Conservation (phyloP, 2,888 invertebrate genomes). For the Pyrocoelia pectoralis region DNA sequence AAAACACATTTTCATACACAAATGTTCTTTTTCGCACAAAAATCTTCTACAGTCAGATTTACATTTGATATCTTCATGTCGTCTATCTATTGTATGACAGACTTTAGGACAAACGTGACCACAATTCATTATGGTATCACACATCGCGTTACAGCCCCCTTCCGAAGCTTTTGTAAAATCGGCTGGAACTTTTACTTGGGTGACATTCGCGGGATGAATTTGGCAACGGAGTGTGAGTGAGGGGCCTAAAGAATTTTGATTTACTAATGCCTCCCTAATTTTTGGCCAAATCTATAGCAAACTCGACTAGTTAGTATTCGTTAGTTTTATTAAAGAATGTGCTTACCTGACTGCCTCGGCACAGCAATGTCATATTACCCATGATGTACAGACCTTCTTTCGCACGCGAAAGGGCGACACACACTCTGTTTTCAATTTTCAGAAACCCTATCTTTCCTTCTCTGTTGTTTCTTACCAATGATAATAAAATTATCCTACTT, state of each 20-base stretch:
- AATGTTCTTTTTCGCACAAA: conserved; percentile 63
- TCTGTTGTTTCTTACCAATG: conserved; percentile 78
- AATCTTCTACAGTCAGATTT: conserved; percentile 60
- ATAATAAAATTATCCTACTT: conserved; percentile 79
- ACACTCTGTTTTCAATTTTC: conserved; percentile 73
- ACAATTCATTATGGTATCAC: conserved; percentile 60
- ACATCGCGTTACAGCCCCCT: conserved; percentile 57
- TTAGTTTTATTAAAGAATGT: too few relatives aligned
- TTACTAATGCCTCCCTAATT: conserved; percentile 61
- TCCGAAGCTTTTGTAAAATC: conserved; percentile 65
- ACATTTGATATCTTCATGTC: conserved; percentile 64
- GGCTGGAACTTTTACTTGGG: conserved; percentile 52
- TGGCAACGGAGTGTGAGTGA: conserved; percentile 63
- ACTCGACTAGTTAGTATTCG: background rate
- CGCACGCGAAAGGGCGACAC: conserved; percentile 81
- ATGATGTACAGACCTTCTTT: conserved; percentile 75
- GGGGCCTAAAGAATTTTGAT: conserved; percentile 64
- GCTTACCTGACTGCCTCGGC: conserved; percentile 57
- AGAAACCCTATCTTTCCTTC: conserved; percentile 76
- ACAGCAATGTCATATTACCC: conserved; percentile 73
- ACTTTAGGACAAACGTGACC: conserved; percentile 70
- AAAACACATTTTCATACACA: conserved; percentile 63
- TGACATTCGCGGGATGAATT: conserved; percentile 60
- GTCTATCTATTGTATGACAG: conserved; percentile 65
- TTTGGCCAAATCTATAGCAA: conserved; percentile 64